phyloP scores from a whole-genome alignment of 2,797 vertebrate species.

The Chelon labrosus region DNA sequence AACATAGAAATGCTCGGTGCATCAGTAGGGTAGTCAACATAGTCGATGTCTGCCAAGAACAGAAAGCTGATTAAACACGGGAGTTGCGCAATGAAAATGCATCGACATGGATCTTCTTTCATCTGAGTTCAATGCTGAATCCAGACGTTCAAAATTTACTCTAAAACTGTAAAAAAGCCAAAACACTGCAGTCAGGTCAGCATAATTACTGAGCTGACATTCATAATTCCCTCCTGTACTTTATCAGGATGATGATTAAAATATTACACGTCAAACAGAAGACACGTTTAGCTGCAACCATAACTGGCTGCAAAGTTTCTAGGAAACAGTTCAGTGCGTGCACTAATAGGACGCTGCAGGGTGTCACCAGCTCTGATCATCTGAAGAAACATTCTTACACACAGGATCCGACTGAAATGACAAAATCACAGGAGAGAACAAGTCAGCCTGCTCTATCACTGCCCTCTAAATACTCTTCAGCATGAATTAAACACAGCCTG shows the following conservation, averaged over 20 bases:
- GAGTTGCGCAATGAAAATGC: background rate
- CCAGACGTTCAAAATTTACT: too few species aligned
- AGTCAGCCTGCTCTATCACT: background rate
- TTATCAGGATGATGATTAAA: background rate
- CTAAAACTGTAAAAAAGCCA: too few species aligned
- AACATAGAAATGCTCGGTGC: rapidly evolving
- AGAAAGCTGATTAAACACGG: slow-evolving; percentile 12
- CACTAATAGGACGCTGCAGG: background rate
- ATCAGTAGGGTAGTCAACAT: slow-evolving; percentile 25
- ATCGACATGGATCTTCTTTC: background rate
- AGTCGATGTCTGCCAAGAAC: slow-evolving; percentile 38
- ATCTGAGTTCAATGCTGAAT: background rate
- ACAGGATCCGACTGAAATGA: slow-evolving; percentile 15
- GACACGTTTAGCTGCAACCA: background rate
- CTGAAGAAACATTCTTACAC: slow-evolving; percentile 30
- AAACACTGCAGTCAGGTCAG: too few species aligned
- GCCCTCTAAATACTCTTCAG: too few species aligned
- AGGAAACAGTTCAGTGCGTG: background rate
- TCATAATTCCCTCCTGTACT: too few species aligned
- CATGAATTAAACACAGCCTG: too few species aligned
- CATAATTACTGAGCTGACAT: too few species aligned
- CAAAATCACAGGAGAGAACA: slow-evolving; percentile 15
- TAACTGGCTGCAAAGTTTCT: background rate
- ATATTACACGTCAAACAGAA: background rate
- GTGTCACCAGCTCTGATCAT: background rate